Percentiles rank a stretch among this genome's conserved stretches.
phyloP scores from a whole-genome alignment of 2,888 invertebrate species.

The Caenorhabditis wallacei region DNA sequence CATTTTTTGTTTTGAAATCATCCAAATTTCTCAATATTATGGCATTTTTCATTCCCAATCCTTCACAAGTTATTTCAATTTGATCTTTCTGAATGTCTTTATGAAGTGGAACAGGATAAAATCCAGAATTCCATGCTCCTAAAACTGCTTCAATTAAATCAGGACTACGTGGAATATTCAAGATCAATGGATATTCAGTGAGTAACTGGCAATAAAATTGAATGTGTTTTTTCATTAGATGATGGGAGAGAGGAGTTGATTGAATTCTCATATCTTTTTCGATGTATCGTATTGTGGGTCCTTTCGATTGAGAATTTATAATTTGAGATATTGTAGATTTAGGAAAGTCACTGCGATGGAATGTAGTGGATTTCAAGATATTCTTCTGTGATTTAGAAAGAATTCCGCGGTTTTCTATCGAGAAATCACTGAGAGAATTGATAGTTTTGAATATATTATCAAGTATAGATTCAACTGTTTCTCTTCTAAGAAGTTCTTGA shows the following conservation, averaged over 20 bases:
- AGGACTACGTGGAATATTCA: conserved; percentile 33
- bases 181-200: conserved; percentile 28
- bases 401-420: not conserved
- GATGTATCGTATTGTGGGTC: not conserved
- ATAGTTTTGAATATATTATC: conserved; percentile 28
- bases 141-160: conserved; percentile 25
- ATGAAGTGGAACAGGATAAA: conserved; percentile 49
- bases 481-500: conserved; percentile 1
- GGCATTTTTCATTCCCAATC: not conserved
- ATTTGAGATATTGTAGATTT: conserved; percentile 29
- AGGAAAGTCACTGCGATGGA: conserved; percentile 34
- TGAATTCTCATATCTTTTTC: not conserved
- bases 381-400: not conserved
- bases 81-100: not conserved
- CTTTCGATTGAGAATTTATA: not conserved
- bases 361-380: not conserved
- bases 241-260: not conserved
- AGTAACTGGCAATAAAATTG: conserved; percentile 10
- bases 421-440: not conserved
- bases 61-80: conserved; percentile 4
- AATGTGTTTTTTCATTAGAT: conserved; percentile 1
- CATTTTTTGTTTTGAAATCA: not conserved
- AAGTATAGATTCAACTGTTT: not conserved
- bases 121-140: conserved; percentile 47
- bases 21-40: conserved; percentile 8